Conservation (phyloP, 2,113 vertebrate species). For the Tachycineta bicolor region DNA sequence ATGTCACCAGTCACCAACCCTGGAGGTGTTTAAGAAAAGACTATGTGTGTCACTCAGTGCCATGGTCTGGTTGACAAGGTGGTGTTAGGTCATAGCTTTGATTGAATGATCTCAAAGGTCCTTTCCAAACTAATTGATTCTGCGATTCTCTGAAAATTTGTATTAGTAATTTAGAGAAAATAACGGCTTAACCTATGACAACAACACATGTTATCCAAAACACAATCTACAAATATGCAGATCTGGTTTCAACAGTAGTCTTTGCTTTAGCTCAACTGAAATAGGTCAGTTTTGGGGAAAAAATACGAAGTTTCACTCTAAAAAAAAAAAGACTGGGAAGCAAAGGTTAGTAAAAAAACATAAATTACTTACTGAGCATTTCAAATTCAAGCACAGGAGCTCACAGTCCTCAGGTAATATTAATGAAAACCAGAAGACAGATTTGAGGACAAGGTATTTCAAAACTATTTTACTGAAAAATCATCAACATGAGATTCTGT, state of each 20-base stretch:
- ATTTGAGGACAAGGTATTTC: not conserved
- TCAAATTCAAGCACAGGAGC: not conserved
- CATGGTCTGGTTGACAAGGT: not conserved
- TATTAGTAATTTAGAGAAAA: not conserved
- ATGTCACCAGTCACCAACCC: not conserved
- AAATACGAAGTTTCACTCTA: not conserved
- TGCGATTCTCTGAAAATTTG: accelerated
- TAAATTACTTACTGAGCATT: not conserved
- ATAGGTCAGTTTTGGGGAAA: not conserved
- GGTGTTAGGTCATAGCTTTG: not conserved
- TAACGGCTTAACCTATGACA: not conserved
- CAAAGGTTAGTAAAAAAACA: not conserved
- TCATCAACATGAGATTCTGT: not conserved
- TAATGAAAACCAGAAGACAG: not conserved
- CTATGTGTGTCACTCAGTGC: not conserved
- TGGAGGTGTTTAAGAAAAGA: not conserved
- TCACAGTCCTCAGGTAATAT: not conserved
- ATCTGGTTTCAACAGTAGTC: not conserved
- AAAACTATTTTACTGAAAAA: not conserved
- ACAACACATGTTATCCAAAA: accelerated
- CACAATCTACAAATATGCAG: not conserved
- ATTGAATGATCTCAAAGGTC: not conserved
- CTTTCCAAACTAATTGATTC: not conserved
- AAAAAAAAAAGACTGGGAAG: not conserved
- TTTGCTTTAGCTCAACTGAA: not conserved